These are phyloP conservation scores for Phymastichus coffea DNA, from an alignment of 1,140 invertebrate genomes.

Conservation along the genomic window DNA sequence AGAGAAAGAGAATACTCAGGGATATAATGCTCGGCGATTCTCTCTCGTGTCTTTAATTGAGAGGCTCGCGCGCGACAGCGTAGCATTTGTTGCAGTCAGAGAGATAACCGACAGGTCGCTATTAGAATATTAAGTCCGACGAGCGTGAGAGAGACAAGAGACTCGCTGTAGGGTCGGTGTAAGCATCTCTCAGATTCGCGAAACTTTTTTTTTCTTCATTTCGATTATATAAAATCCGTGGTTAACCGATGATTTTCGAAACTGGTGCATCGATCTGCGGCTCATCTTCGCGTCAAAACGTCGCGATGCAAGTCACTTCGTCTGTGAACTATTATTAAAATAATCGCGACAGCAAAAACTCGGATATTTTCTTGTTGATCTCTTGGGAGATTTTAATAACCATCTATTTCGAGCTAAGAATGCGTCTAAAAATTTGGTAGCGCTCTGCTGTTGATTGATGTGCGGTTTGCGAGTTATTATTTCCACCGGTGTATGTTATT, in stretches of 20 bases:
- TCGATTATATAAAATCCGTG: conserved; percentile 7
- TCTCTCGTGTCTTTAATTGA: conserved; percentile 31
- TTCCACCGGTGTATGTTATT: too few relatives aligned
- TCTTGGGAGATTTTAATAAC: conserved; percentile 8
- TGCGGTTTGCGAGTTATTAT: too few relatives aligned
- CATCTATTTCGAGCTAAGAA: conserved; percentile 3
- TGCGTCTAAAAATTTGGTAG: too few relatives aligned
- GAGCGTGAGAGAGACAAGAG: conserved; percentile 20
- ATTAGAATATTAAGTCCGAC: conserved; percentile 28
- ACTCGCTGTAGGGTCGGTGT: too few relatives aligned
- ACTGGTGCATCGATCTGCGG: background rate
- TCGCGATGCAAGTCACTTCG: conserved; percentile 2
- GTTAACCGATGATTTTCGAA: too few relatives aligned
- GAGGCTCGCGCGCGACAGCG: conserved; percentile 23
- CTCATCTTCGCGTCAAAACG: conserved; percentile 25
- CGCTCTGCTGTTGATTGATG: too few relatives aligned
- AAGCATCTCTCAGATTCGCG: too few relatives aligned
- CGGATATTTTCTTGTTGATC: background rate
- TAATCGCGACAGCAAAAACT: background rate
- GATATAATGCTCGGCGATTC: conserved; percentile 2
- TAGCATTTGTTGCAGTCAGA: conserved; percentile 14
- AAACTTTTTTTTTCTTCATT: too few relatives aligned
- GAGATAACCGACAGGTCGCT: conserved; percentile 27
- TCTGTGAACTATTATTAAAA: too few relatives aligned
- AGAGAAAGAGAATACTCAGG: background rate